Evolutionary conservation across 2,797 vertebrate genomes (phyloP).

Genomic region (Notolabrus celidotus): DNA sequence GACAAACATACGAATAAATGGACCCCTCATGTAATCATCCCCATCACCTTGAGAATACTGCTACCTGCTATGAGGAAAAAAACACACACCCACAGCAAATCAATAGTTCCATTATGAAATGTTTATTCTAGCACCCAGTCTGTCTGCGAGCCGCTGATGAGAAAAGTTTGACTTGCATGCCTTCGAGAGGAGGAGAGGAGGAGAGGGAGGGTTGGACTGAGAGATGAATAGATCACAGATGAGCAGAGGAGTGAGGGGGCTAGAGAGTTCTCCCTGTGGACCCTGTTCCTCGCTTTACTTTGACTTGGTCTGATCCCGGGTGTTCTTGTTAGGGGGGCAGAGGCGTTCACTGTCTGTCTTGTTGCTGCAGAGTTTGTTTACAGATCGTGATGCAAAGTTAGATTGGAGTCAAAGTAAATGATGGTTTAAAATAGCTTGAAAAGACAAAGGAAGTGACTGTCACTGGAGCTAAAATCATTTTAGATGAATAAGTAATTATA

Average conservation of each 20-base stretch:
- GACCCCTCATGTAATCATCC: conserved; percentile 55
- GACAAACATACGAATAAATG: conserved; percentile 56
- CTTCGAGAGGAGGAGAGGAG: conserved; percentile 16
- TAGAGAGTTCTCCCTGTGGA: conserved; percentile 44
- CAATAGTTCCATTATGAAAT: conserved; percentile 74
- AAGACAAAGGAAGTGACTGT: too few species aligned
- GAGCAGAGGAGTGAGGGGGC: conserved; percentile 23
- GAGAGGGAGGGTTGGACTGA: conserved; percentile 17
- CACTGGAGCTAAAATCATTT: too few species aligned
- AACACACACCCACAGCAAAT: conserved; percentile 44
- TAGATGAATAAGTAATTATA: too few species aligned
- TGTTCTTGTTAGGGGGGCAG: conserved; percentile 18
- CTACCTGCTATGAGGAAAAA: conserved; percentile 44
- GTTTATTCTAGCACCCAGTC: conserved; percentile 57
- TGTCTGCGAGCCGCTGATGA: conserved; percentile 33
- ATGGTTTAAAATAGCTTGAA: too few species aligned
- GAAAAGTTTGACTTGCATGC: conserved; percentile 39
- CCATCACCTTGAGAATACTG: conserved; percentile 68
- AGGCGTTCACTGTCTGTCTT: conserved; percentile 20
- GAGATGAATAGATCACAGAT: conserved; percentile 49
- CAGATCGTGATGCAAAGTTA: neutral
- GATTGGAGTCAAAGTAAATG: too few species aligned
- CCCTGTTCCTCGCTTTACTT: conserved; percentile 37
- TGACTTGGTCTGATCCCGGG: conserved; percentile 42
- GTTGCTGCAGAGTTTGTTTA: conserved; percentile 32